phyloP scores from a whole-genome alignment of 2,797 vertebrate species.

The Botia almorhae region DNA sequence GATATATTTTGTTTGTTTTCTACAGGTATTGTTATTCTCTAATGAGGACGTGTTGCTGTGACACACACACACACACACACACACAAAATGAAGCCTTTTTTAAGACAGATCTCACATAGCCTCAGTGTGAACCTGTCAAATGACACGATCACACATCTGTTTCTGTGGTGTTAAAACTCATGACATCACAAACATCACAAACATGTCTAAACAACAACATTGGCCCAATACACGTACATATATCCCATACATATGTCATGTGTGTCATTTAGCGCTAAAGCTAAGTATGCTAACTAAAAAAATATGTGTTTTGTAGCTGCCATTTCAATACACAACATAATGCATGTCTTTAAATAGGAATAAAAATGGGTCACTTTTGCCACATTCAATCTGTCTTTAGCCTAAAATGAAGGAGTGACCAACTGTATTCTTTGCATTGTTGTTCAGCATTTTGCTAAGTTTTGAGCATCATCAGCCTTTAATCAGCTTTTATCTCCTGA shows the following conservation, averaged over 20 bases:
- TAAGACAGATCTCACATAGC: constrained; percentile 23
- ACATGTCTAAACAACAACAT: neutral
- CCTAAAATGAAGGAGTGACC: neutral
- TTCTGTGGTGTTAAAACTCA: constrained; percentile 24
- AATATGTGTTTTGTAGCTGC: constrained; percentile 12
- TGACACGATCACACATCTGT: constrained; percentile 8
- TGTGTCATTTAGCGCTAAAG: constrained; percentile 23
- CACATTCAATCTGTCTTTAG: neutral
- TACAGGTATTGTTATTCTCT: constrained; percentile 52
- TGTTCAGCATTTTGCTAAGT: neutral
- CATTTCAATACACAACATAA: constrained; percentile 31
- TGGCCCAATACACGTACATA: neutral
- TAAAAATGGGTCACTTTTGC: constrained; percentile 1
- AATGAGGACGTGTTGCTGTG: constrained; percentile 42
- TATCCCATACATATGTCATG: neutral
- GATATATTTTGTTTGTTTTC: constrained; percentile 51
- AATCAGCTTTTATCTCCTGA: neutral
- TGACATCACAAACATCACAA: neutral
- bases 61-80: constrained; percentile 29
- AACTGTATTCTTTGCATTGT: neutral
- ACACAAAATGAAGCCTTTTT: constrained; percentile 44
- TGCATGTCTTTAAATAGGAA: constrained; percentile 27
- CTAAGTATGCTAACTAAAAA: neutral
- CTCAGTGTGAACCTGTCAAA: constrained; percentile 41
- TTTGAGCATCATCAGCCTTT: neutral